phyloP scores from a whole-genome alignment of 1,140 invertebrate genomes.

The Anagrus nilaparvatae region DNA sequence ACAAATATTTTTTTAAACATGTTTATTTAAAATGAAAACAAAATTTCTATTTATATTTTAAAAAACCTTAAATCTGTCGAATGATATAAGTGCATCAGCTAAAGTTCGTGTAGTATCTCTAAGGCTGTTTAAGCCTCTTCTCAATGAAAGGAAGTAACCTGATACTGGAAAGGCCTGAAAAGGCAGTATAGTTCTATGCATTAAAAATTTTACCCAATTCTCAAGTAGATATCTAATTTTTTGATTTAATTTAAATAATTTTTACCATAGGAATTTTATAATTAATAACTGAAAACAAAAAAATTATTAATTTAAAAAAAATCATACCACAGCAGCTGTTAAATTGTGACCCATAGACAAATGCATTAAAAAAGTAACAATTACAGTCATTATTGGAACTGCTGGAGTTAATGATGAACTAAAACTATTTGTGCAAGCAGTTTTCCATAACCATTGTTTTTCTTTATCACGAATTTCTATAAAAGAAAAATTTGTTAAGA shows the following conservation, averaged over 20 bases:
- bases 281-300: neutral
- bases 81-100: slow-evolving; percentile 24
- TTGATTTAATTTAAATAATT: too few relatives aligned
- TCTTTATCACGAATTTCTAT: slow-evolving; percentile 50
- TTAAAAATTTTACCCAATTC: too few relatives aligned
- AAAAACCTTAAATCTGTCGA: slow-evolving; percentile 32
- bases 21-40: neutral
- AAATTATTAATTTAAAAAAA: neutral
- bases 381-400: slow-evolving; percentile 51
- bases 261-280: neutral
- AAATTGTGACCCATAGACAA: slow-evolving; percentile 49
- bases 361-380: slow-evolving; percentile 55
- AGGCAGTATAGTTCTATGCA: too few relatives aligned
- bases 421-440: slow-evolving; percentile 50
- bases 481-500: slow-evolving; percentile 10
- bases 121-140: slow-evolving; percentile 27
- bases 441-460: slow-evolving; percentile 43
- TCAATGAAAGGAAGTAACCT: slow-evolving; percentile 26
- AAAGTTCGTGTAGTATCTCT: slow-evolving; percentile 24
- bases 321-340: slow-evolving; percentile 49
- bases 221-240: too few relatives aligned
- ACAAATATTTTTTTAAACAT: too few relatives aligned
- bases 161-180: slow-evolving; percentile 35
- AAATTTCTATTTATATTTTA: slow-evolving; percentile 1
- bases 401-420: slow-evolving; percentile 52